These are phyloP conservation scores for human (Homo sapiens) DNA, from an alignment of 2,113 vertebrate species.

Conservation along the genomic window GRCh38 chr12:62101501-62102000, in stretches of 20 bases:
- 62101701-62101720: not conserved
- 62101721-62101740: not conserved
- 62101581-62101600: not conserved
- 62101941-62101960: not conserved
- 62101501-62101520: not conserved
- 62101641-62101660: not conserved
- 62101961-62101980: not conserved
- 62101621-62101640: not conserved
- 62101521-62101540: not conserved
- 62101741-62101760: not conserved
- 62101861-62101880: not conserved
- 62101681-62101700: not conserved
- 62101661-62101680: not conserved
- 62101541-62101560: not conserved
- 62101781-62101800: not conserved
- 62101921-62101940: not conserved
- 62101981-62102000: not conserved
- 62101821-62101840: not conserved
- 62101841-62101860: not conserved
- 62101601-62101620: not conserved
- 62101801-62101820: not conserved
- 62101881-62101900: constrained; percentile 8
- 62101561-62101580: not conserved
- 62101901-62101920: not conserved
- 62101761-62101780: not conserved